Base-by-base conservation (phyloP, 1,140 invertebrate species). In the Hyles euphorbiae region DNA sequence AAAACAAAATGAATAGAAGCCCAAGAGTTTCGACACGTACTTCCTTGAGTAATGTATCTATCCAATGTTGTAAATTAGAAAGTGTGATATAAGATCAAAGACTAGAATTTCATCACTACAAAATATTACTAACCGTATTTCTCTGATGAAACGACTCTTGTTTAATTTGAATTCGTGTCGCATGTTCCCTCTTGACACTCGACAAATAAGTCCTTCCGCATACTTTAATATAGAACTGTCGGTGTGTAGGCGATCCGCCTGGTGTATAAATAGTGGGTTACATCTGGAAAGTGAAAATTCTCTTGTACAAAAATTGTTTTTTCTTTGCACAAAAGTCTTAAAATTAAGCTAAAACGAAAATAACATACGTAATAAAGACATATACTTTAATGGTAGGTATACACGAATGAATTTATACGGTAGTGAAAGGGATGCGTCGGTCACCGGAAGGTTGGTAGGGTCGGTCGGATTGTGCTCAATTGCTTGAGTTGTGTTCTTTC, bases 291-390 rank as follows among this genome's bases (percentile, higher is more conserved):
- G 10, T n/a, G 33, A 54, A 52, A 65, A 65, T 61, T 67, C 62
- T 71, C 65, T 76, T 73, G 74, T 77, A 78, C 67, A 77, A 81
- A 77, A 66, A 48, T 65, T 47, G 69, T 67, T 70, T 49, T 51
- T 57, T 50, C 56, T 57, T 57, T 57, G 56, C 56, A 57, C 56
- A 57, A 58, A 58, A 34, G 7, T 50, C 46, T 57, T 57, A 57
- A 57, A 57, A 22, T 49, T 57, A 57, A 47, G 44, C 50, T 56
- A 65, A 61, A 86, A 87, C 76, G 78, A 86, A 86, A 47, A 85
- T 84, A 86, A 88, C 81, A 88, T 88, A 88, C 85, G 85, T 88
- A 88, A 88, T 78, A 88, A 88, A 88, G 85, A 88, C 85, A 88
- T 88, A 88, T 88, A 88, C 85, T 82, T 56, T 86, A 86, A 80